Evolutionary conservation across 2,113 vertebrate genomes (phyloP).

Genomic region (Lagenorhynchus albirostris): DNA sequence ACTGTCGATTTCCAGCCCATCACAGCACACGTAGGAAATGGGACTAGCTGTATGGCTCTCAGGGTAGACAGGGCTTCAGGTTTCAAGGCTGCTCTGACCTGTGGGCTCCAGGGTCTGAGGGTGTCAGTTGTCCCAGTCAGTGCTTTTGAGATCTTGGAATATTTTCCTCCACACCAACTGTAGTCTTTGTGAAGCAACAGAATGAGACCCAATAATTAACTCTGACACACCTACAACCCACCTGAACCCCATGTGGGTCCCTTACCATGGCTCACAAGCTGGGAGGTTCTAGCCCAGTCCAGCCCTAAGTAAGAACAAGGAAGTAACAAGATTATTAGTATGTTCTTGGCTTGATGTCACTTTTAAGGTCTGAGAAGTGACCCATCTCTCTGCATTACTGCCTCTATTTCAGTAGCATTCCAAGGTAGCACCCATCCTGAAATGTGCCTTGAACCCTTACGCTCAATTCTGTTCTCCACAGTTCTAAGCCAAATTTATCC

Average conservation of each 20-base stretch:
- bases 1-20: not conserved
- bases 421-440: not conserved
- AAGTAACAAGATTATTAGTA: not conserved
- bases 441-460: not conserved
- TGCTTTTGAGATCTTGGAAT: conserved; percentile 39
- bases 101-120: not conserved
- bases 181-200: conserved; percentile 27
- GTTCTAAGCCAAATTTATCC: not conserved
- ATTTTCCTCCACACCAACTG: not conserved
- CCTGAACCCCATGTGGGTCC: not conserved
- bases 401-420: conserved; percentile 32
- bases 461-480: not conserved
- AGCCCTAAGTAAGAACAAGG: not conserved
- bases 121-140: conserved; percentile 6
- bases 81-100: not conserved
- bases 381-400: not conserved
- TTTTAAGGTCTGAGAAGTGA: not conserved
- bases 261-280: not conserved
- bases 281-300: not conserved
- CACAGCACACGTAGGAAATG: not conserved
- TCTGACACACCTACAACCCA: not conserved
- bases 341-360: not conserved
- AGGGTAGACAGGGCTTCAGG: not conserved
- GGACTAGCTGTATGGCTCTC: not conserved
- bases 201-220: not conserved